These are phyloP conservation scores for Smittia aterrima DNA, from an alignment of 2,888 invertebrate genomes.

Conservation along the genomic window DNA sequence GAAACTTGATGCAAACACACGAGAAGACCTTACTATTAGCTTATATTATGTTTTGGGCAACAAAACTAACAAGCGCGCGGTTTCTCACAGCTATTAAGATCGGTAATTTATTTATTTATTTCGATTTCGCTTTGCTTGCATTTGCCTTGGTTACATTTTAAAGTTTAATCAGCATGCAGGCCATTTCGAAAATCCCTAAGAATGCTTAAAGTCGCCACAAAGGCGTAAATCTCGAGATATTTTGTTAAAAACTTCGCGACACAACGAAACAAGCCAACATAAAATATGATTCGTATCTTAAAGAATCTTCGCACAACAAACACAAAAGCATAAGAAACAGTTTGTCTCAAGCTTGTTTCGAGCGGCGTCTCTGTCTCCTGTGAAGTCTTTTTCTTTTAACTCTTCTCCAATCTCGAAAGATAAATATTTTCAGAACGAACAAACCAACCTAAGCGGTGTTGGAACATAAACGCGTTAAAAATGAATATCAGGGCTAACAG, in stretches of 20 bases:
- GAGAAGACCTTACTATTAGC: slow-evolving; percentile 31
- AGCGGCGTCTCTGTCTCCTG: background rate
- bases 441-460: slow-evolving; percentile 65
- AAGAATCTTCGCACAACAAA: background rate
- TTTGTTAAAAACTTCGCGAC: background rate
- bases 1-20: background rate
- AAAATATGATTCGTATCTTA: background rate
- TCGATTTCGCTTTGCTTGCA: slow-evolving; percentile 1
- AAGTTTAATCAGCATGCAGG: background rate
- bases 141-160: slow-evolving; percentile 10
- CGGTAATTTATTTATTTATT: slow-evolving; percentile 37
- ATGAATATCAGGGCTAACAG: background rate
- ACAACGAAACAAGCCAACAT: background rate
- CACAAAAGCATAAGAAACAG: background rate
- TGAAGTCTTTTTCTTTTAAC: slow-evolving; percentile 9
- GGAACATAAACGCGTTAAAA: slow-evolving; percentile 64
- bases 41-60: slow-evolving; percentile 33
- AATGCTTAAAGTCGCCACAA: background rate
- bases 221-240: background rate
- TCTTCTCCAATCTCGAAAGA: background rate
- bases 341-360: slow-evolving; percentile 3
- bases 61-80: slow-evolving; percentile 34
- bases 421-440: slow-evolving; percentile 1
- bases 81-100: slow-evolving; percentile 40
- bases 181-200: background rate